Evolutionary conservation across 2,113 vertebrate species (phyloP), one percentile per base, ranked within the genome.

Genomic region (Microtus montanus): DNA sequence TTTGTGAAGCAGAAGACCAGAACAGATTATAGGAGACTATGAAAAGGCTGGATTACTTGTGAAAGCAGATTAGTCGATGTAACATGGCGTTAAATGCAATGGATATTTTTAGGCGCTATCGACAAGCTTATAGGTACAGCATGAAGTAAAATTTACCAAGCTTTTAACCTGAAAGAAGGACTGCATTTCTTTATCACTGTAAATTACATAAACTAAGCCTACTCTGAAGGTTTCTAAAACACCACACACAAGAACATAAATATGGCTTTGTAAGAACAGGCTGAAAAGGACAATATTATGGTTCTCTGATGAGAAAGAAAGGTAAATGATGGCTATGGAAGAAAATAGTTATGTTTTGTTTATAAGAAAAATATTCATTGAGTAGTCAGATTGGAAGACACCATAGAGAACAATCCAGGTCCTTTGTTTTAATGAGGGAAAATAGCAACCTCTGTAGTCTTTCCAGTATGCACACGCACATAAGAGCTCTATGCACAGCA

Each of bases 191-290:
- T 47, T 58, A 54, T 47, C 26, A 22, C 5, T 47, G 71, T 87
- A 49, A 88, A 26, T 14, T 71, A 22, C 22, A 73, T 61, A 7
- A 66, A 94, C 14, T 87, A 93, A 96, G 4, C 19, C 38, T 86
- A 92, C n/a, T 91, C n/a, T 87, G 73, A 49, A 77, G n/a, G 75
- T 41, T 92, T 93, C 7, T 89, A 63, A 96, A 96, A 91, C 68
- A 95, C 19, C 7, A 75, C 0, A 75, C 15, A 78, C 1, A 33
- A n/a, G 5, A 84, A 47, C 38, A 78, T 44, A 92, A 89, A 74
- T 52, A 77, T 4, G 87, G 9, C 64, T 6, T 80, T 17, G 13
- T 33, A 90, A 87, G n/a, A 44, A 30, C 5, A 73, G 20, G 80
- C 13, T 30, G 24, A 26, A 47, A 12, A 71, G 85, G 66, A 83